phyloP scores from a whole-genome alignment of 2,888 invertebrate species.

The Synanthedon myopaeformis region DNA sequence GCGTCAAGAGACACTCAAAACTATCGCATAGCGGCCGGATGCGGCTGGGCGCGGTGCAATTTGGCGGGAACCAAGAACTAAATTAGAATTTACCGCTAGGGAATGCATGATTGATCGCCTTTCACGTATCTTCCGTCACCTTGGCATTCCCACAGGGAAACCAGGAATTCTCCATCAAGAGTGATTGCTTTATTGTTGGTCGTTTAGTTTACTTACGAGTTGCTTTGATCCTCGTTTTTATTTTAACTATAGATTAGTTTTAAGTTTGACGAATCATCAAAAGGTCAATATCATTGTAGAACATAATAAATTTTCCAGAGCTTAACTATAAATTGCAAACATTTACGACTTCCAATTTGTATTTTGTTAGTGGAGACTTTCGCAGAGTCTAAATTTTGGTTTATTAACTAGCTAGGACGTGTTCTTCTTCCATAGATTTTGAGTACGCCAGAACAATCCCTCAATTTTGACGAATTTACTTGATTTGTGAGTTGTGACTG shows the following conservation, averaged over 20 bases:
- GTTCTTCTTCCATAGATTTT: neutral
- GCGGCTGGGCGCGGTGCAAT: slow-evolving; percentile 27
- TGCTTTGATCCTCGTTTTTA: neutral
- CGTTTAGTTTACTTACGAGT: neutral
- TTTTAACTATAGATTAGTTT: neutral
- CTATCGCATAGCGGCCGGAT: slow-evolving; percentile 33
- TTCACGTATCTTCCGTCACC: slow-evolving; percentile 11
- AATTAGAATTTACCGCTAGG: slow-evolving; percentile 38
- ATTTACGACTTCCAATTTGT: neutral
- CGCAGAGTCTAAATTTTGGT: neutral
- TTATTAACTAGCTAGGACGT: neutral
- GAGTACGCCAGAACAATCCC: slow-evolving; percentile 19
- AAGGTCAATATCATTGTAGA: neutral
- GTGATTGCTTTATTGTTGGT: slow-evolving; percentile 18
- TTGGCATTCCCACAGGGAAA: neutral
- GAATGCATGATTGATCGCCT: slow-evolving; percentile 35
- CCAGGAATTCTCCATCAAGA: slow-evolving; percentile 11
- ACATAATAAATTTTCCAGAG: neutral
- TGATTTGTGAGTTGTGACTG: slow-evolving; percentile 37
- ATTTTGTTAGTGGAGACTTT: neutral
- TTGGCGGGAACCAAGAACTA: slow-evolving; percentile 34
- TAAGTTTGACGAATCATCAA: neutral
- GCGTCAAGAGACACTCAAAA: slow-evolving; percentile 26
- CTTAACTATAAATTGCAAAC: neutral
- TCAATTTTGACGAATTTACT: slow-evolving; percentile 37